A percentile compares a stretch with the other conserved stretches of the same genome.
Evolutionary conservation across 2,888 invertebrate species (phyloP).

Genomic region (Drosophila testacea): DNA sequence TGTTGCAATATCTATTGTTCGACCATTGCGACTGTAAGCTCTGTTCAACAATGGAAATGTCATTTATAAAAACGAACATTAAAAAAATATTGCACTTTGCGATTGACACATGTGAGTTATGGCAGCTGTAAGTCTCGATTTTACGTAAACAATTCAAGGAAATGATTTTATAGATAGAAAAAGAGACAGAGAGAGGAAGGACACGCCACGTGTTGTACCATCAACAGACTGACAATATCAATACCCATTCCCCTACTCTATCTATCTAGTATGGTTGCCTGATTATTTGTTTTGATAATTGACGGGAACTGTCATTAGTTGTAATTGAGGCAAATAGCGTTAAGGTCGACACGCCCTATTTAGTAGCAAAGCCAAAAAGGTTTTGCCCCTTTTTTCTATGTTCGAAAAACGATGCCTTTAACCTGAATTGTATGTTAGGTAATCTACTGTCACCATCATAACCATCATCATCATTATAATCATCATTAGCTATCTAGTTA

Average conservation of each 20-base stretch:
- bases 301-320: slow-evolving; percentile 41
- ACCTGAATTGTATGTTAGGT: slow-evolving; percentile 10
- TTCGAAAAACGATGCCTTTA: slow-evolving; percentile 13
- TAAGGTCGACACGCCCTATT: slow-evolving; percentile 43
- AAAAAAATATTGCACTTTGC: slow-evolving; percentile 39
- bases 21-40: not conserved
- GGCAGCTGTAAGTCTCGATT: slow-evolving; percentile 19
- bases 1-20: slow-evolving; percentile 19
- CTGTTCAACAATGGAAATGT: slow-evolving; percentile 15
- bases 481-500: slow-evolving; percentile 13
- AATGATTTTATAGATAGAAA: not conserved
- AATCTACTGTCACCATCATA: slow-evolving; percentile 21
- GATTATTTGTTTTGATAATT: slow-evolving; percentile 27
- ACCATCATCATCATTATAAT: slow-evolving; percentile 12
- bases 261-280: not conserved
- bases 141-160: slow-evolving; percentile 29
- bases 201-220: slow-evolving; percentile 8
- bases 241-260: not conserved
- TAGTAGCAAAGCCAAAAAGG: slow-evolving; percentile 20
- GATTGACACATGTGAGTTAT: slow-evolving; percentile 23
- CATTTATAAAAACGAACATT: slow-evolving; percentile 20
- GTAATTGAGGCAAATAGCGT: slow-evolving; percentile 28
- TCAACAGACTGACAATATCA: slow-evolving; percentile 7
- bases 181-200: not conserved
- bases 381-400: not conserved